Percentiles rank a stretch among this genome's conserved stretches.
These are phyloP conservation scores for Melinopterus prodromus DNA, from an alignment of 2,888 invertebrate species.

Conservation along the genomic window DNA sequence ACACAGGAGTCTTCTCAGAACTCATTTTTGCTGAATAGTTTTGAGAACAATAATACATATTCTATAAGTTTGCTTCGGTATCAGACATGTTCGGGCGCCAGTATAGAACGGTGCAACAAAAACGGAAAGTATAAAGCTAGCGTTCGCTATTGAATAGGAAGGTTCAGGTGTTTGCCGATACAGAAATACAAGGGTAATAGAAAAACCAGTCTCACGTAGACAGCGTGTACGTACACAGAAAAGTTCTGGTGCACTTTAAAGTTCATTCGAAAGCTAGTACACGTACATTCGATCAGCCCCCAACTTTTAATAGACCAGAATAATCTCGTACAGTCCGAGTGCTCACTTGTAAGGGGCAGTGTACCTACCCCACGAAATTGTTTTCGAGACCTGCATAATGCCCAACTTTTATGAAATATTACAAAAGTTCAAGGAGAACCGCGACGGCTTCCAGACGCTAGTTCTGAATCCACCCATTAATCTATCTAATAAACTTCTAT, in stretches of 20 bases:
- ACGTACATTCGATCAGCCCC: conserved; percentile 1
- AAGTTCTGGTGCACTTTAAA: conserved; percentile 4
- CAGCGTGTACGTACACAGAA: background rate
- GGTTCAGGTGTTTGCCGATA: background rate
- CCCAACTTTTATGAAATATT: background rate
- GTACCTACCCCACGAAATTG: background rate
- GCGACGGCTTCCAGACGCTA: background rate
- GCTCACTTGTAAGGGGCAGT: background rate
- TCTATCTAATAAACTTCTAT: background rate
- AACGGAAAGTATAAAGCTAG: background rate
- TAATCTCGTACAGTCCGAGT: background rate
- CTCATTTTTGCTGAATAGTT: too few species aligned
- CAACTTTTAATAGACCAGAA: conserved; percentile 4
- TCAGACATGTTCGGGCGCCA: background rate
- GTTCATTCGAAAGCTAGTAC: background rate
- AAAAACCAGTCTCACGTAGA: background rate
- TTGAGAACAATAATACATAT: too few species aligned
- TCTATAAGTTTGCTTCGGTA: background rate
- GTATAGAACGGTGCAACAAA: background rate
- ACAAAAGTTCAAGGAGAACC: background rate
- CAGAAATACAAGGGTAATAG: background rate
- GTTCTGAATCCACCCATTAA: background rate
- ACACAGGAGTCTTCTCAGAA: too few species aligned
- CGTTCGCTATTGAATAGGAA: background rate
- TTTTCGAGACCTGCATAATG: background rate